phyloP scores from a whole-genome alignment of 2,113 vertebrate species.

The Rynchops niger region DNA sequence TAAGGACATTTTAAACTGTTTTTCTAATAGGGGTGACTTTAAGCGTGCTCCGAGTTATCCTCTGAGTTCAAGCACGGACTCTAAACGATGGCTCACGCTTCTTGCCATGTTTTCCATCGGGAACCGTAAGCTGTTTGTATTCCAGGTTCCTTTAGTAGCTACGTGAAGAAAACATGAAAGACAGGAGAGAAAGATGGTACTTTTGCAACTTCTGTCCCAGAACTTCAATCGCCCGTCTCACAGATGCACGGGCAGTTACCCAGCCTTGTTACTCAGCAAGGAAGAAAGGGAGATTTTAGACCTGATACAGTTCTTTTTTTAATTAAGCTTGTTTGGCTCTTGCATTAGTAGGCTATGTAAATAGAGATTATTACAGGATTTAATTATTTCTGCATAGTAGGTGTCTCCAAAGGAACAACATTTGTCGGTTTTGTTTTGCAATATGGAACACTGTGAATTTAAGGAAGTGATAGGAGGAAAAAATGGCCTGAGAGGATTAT shows the following conservation, averaged over 20 bases:
- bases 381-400: not conserved
- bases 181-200: not conserved
- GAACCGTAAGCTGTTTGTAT: no score
- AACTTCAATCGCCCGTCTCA: rapidly evolving
- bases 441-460: not conserved
- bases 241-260: rapidly evolving
- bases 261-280: no score
- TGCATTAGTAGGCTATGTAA: not conserved
- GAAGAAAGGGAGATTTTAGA: not conserved
- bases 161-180: not conserved
- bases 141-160: not conserved
- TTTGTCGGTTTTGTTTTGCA: not conserved
- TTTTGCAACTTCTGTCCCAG: not conserved
- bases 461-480: not conserved
- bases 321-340: not conserved
- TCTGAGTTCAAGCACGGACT: not conserved
- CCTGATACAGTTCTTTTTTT: not conserved
- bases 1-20: not conserved
- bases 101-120: not conserved
- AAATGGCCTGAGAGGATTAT: not conserved
- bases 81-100: rapidly evolving
- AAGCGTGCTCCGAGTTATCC: not conserved
- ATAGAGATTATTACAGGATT: not conserved
- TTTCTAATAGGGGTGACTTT: not conserved
- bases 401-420: not conserved